Evolutionary conservation across 2,888 invertebrate species (phyloP), one percentile per base, ranked within the genome.

Genomic region (Spodoptera picta): DNA sequence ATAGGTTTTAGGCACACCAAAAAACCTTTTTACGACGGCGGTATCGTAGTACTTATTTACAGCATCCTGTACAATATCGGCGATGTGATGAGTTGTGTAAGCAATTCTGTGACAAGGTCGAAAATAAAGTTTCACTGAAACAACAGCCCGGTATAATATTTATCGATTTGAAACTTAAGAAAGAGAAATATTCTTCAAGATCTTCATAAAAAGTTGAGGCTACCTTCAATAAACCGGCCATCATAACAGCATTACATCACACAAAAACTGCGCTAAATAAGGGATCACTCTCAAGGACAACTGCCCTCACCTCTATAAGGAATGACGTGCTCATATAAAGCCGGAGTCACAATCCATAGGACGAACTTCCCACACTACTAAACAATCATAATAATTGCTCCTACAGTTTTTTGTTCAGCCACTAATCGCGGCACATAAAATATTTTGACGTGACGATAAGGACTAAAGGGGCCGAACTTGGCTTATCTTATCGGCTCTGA

Each of bases 401-500:
- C 66, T 53, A 75, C 69, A 75, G 69, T 82, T 81, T 79, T 80
- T 74, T 81, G 81, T 72, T 71, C 71, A 58, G 72, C 78, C 81
- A 80, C 82, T 88, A 90, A 90, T 87, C 86, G 87, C 79, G 62
- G 81, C 86, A 90, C 91, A 90, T 92, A 91, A 93, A 93, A 91
- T 93, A 92, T 93, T 93, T 92, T 92, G 93, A 92, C 92, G 83
- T 79, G 75, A 81, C 90, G 93, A 92, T 92, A 92, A 90, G 82
- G 84, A 84, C 55, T 54, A 64, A 91, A 89, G 84, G 86, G 83
- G 84, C 90, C 92, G 90, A 88, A 87, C 63, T 79, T 64, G 76
- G 76, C 82, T 90, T 91, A 93, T 93, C 93, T 94, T 92, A 93
- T 93, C 93, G 83, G 51, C n/a, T 60, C 71, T 77, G 83, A 86